Evolutionary conservation across 2,888 invertebrate species (phyloP).

Genomic region (Brachylomia viminalis): DNA sequence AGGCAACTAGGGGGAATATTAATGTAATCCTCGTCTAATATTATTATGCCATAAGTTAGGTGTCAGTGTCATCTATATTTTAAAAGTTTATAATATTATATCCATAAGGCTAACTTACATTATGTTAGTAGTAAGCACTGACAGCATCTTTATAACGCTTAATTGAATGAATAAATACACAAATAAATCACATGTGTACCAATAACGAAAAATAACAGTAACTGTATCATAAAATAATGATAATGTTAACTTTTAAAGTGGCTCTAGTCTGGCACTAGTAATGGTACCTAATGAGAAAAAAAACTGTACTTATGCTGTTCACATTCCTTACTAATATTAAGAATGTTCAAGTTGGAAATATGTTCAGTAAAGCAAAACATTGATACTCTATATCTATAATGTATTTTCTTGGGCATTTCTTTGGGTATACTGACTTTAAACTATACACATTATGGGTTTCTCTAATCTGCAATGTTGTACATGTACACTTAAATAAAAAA

Average conservation of each 20-base stretch:
- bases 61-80: conserved; percentile 69
- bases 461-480: not conserved
- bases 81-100: conserved; percentile 47
- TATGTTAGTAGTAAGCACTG: conserved; percentile 40
- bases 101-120: conserved; percentile 27
- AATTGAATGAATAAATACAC: conserved; percentile 46
- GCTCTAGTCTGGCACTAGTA: conserved; percentile 53
- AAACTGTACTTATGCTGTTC: conserved; percentile 23
- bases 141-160: conserved; percentile 50
- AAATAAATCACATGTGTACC: conserved; percentile 67
- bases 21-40: conserved; percentile 71
- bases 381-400: conserved; percentile 35
- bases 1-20: conserved; percentile 82
- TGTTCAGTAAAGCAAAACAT: conserved; percentile 6
- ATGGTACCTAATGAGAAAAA: conserved; percentile 11
- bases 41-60: conserved; percentile 73
- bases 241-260: conserved; percentile 36
- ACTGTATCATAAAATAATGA: conserved; percentile 31
- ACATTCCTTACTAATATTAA: conserved; percentile 54
- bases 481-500: not conserved
- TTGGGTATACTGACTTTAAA: not conserved
- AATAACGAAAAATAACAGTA: conserved; percentile 38
- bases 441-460: conserved; percentile 10
- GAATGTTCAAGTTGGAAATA: conserved; percentile 23
- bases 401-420: conserved; percentile 43